phyloP scores from a whole-genome alignment of 92 coral and sea anemone species.

The Siderastrea siderea region DNA sequence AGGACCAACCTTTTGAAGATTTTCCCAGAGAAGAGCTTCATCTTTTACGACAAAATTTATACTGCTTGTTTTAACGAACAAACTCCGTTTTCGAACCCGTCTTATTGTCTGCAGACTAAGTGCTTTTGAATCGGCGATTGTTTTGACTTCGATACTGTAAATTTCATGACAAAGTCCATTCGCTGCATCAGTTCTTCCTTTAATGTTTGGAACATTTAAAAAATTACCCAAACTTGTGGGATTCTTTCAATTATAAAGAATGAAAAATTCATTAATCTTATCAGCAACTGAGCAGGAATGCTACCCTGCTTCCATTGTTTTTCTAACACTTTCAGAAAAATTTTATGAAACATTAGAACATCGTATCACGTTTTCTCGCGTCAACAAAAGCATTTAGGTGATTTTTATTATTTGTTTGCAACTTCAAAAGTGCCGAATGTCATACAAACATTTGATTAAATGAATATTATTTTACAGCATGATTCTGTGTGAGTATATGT shows the following conservation, averaged over 20 bases:
- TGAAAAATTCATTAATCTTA: slow-evolving; percentile 24
- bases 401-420: slow-evolving; percentile 6
- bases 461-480: neutral
- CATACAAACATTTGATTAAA: slow-evolving; percentile 14
- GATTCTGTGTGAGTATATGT: neutral
- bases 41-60: too few species aligned
- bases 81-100: slow-evolving; percentile 4
- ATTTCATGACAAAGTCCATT: neutral
- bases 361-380: slow-evolving; percentile 24
- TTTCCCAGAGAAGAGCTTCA: too few species aligned
- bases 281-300: neutral
- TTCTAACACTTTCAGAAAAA: slow-evolving; percentile 15
- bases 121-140: slow-evolving; percentile 7
- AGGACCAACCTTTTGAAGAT: too few species aligned
- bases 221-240: neutral
- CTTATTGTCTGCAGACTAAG: neutral
- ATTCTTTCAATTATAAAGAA: slow-evolving; percentile 19
- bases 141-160: slow-evolving; percentile 7
- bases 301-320: neutral
- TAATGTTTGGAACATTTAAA: slow-evolving; percentile 10
- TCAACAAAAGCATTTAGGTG: slow-evolving; percentile 5
- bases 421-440: slow-evolving; percentile 38
- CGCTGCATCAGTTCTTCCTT: neutral
- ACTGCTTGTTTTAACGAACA: too few species aligned
- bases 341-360: slow-evolving; percentile 22